Evolutionary conservation across 2,888 invertebrate species (phyloP).

Genomic region (Eueremaeus valkanovi): DNA sequence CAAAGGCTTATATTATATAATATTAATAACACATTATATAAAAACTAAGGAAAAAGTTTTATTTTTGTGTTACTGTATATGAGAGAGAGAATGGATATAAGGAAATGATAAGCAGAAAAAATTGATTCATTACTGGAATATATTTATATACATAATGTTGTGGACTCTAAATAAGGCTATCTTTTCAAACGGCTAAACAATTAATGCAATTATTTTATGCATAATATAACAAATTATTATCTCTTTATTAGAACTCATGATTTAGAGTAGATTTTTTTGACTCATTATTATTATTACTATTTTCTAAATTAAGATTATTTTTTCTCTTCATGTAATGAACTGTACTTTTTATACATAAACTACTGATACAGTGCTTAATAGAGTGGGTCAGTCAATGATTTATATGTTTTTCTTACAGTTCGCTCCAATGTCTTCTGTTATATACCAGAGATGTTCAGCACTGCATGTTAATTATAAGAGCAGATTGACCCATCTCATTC

Average conservation of each 20-base stretch:
- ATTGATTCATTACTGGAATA: too few species aligned
- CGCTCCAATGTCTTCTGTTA: neutral
- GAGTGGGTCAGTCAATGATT: conserved; percentile 14
- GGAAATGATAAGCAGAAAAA: neutral
- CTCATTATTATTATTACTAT: neutral
- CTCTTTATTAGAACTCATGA: too few species aligned
- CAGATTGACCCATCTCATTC: too few species aligned
- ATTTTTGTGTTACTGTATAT: neutral
- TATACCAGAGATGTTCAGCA: too few species aligned
- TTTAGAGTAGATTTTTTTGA: too few species aligned
- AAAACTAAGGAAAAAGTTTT: neutral
- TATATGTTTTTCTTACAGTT: neutral
- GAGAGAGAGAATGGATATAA: neutral
- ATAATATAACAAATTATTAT: too few species aligned
- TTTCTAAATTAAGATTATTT: conserved; percentile 10
- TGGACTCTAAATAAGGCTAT: too few species aligned
- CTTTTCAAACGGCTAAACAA: too few species aligned
- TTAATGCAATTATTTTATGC: neutral
- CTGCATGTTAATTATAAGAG: too few species aligned
- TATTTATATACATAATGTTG: neutral
- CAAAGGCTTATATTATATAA: too few species aligned
- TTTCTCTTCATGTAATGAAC: conserved; percentile 3
- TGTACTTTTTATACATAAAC: neutral
- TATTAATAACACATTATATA: too few species aligned
- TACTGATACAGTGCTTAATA: neutral